Conservation (phyloP, 2,113 vertebrate genomes). For the Odontesthes bonariensis region DNA sequence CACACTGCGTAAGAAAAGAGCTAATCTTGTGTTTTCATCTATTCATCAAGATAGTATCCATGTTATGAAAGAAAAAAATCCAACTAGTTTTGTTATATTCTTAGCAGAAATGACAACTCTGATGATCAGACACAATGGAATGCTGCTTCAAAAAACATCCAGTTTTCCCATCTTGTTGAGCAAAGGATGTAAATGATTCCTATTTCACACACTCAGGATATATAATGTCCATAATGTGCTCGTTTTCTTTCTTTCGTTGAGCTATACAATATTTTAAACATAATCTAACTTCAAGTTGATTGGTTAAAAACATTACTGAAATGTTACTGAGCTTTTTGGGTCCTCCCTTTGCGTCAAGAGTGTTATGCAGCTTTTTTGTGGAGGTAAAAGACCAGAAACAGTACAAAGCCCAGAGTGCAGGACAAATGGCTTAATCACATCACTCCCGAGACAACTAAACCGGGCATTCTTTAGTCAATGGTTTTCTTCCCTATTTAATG, state of each 20-base stretch:
- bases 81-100: constrained; percentile 10
- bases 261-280: background rate
- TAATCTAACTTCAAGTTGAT: background rate
- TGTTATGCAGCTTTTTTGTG: background rate
- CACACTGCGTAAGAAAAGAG: constrained; percentile 16
- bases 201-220: background rate
- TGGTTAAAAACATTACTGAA: background rate
- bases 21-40: constrained; percentile 39
- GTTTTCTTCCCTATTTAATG: background rate
- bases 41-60: constrained; percentile 40
- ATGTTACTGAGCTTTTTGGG: background rate
- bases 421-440: background rate
- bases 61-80: constrained; percentile 16
- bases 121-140: no score
- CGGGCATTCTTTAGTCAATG: background rate
- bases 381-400: background rate
- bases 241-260: background rate
- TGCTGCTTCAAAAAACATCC: no score
- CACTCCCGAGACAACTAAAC: background rate
- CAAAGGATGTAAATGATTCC: background rate
- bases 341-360: background rate
- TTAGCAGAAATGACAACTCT: background rate
- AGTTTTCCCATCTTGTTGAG: no score
- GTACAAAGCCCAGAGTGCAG: background rate
- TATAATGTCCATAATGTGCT: no score